phyloP scores from a whole-genome alignment of 2,797 vertebrate genomes.

The Crocidura indochinensis region DNA sequence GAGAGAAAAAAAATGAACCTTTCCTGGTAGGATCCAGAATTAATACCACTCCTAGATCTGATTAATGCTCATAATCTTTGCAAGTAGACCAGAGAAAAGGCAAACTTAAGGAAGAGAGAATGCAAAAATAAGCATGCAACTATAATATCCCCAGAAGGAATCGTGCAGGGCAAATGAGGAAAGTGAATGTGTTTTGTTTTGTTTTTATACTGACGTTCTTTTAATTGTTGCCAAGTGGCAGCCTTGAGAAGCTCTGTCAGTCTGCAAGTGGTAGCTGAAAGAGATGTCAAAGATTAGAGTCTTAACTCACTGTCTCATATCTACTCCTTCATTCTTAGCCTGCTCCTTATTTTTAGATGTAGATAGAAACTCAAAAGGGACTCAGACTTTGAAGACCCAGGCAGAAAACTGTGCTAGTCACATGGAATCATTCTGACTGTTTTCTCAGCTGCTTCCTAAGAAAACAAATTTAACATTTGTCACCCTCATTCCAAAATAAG shows the following conservation, averaged over 20 bases:
- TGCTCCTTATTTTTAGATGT: slow-evolving; percentile 68
- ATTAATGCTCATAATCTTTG: neutral
- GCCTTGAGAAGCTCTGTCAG: slow-evolving; percentile 21
- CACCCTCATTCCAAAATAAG: slow-evolving; percentile 65
- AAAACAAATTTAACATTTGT: slow-evolving; percentile 78
- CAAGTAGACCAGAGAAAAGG: neutral
- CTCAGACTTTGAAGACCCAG: slow-evolving; percentile 71
- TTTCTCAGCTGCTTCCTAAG: slow-evolving; percentile 76
- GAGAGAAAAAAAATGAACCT: neutral
- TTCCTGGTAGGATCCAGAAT: neutral
- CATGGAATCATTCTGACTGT: slow-evolving; percentile 69
- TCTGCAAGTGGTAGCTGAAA: neutral
- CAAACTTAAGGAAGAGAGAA: neutral
- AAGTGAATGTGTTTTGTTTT: neutral
- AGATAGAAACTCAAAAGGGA: slow-evolving; percentile 66
- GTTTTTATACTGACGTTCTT: neutral
- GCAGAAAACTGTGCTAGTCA: slow-evolving; percentile 69
- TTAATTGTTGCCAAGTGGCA: slow-evolving; percentile 47
- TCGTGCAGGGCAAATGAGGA: neutral
- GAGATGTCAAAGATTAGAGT: slow-evolving; percentile 20
- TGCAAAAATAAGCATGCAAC: neutral
- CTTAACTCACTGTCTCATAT: neutral
- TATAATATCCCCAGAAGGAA: neutral
- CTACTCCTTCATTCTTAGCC: slow-evolving; percentile 22
- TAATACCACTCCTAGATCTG: slow-evolving; percentile 2